A percentile compares a stretch with the other conserved stretches of the same genome.
These are phyloP conservation scores for Pelosia muscerda DNA, from an alignment of 2,888 invertebrate species.

Conservation along the genomic window DNA sequence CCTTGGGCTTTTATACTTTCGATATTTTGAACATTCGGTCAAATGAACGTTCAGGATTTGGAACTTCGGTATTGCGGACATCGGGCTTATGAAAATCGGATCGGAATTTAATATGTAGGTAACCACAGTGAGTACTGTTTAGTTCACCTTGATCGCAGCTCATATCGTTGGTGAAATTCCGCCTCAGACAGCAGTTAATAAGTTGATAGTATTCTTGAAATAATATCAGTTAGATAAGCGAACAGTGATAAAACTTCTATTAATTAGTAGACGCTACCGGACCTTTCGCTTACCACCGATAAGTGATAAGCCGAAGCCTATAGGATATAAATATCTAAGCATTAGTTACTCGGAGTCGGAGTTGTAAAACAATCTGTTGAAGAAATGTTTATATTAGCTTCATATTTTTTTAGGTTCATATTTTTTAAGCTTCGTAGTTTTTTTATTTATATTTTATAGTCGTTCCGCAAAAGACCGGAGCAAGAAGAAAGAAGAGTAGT, in stretches of 20 bases:
- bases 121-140: background rate
- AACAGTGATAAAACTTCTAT: background rate
- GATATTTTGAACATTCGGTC: too few species aligned
- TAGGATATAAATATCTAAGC: background rate
- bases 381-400: too few species aligned
- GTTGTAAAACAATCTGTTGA: too few species aligned
- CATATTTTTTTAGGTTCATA: too few species aligned
- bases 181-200: background rate
- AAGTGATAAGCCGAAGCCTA: background rate
- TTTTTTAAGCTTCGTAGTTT: background rate
- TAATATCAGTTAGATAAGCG: conserved; percentile 1
- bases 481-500: too few species aligned
- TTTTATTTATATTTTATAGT: too few species aligned
- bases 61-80: too few species aligned
- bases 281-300: background rate
- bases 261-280: background rate
- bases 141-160: background rate
- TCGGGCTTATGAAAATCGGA: too few species aligned
- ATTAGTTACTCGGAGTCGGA: background rate
- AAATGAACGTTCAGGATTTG: too few species aligned
- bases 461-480: too few species aligned
- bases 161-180: background rate
- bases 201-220: background rate
- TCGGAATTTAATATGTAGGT: too few species aligned
- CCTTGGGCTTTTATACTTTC: too few species aligned